phyloP scores from a whole-genome alignment of 2,888 invertebrate species.

The Sphecodes monilicornis region DNA sequence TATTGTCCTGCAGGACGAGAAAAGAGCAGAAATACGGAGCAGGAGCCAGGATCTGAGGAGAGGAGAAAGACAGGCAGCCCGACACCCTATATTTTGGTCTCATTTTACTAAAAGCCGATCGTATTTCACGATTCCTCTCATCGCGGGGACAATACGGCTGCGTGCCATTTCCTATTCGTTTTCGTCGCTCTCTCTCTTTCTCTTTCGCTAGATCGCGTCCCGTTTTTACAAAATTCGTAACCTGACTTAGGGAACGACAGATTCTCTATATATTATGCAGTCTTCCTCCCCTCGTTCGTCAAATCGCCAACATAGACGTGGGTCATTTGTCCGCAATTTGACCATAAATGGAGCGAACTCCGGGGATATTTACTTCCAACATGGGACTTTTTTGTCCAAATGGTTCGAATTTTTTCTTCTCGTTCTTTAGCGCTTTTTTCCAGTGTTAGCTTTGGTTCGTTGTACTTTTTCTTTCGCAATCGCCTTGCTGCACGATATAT shows the following conservation, averaged over 20 bases:
- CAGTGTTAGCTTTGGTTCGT: constrained; percentile 13
- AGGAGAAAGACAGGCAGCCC: constrained; percentile 38
- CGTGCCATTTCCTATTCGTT: constrained; percentile 68
- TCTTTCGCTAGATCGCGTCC: neutral
- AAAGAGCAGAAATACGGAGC: constrained; percentile 43
- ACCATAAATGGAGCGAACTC: constrained; percentile 76
- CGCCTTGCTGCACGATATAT: constrained; percentile 71
- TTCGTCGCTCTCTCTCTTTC: constrained; percentile 27
- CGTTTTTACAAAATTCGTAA: constrained; percentile 65
- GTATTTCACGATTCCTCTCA: constrained; percentile 81
- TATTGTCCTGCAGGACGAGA: constrained; percentile 60
- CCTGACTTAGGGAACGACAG: constrained; percentile 66
- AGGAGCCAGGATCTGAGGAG: constrained; percentile 19
- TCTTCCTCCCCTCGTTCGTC: constrained; percentile 43
- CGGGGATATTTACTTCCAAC: constrained; percentile 70
- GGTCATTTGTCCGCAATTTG: constrained; percentile 82
- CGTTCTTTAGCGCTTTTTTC: constrained; percentile 36
- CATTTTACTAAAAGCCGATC: constrained; percentile 84
- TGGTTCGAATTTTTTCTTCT: constrained; percentile 41
- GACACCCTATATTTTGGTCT: constrained; percentile 82
- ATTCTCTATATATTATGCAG: constrained; percentile 42
- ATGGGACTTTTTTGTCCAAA: constrained; percentile 48
- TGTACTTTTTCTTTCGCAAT: constrained; percentile 27
- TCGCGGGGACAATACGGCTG: constrained; percentile 72
- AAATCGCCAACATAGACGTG: constrained; percentile 64